Conservation (phyloP, 2,888 invertebrate genomes). For the Apantesis nais region DNA sequence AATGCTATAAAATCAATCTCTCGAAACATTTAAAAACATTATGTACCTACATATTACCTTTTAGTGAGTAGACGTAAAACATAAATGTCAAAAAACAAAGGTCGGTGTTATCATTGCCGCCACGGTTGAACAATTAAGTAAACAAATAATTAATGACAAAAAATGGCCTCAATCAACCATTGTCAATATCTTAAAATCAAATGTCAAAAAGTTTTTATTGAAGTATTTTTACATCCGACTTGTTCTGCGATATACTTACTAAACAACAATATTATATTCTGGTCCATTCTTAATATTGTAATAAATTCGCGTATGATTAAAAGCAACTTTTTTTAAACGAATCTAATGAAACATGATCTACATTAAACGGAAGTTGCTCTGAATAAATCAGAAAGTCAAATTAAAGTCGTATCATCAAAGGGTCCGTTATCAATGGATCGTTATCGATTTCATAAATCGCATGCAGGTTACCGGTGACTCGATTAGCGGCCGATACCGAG, state of each 20-base stretch:
- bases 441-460: conserved; percentile 74
- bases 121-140: conserved; percentile 71
- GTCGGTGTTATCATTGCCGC: conserved; percentile 76
- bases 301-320: conserved; percentile 7
- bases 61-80: conserved; percentile 40
- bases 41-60: background rate
- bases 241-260: background rate
- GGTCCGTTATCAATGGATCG: conserved; percentile 60
- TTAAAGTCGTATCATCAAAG: conserved; percentile 63
- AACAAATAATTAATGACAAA: conserved; percentile 66
- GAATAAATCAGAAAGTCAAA: conserved; percentile 56
- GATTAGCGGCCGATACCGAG: conserved; percentile 73
- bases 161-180: conserved; percentile 75
- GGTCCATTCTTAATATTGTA: background rate
- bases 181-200: conserved; percentile 60
- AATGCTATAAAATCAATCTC: background rate
- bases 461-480: conserved; percentile 71
- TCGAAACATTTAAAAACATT: background rate
- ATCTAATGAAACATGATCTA: conserved; percentile 49
- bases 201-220: conserved; percentile 44
- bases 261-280: conserved; percentile 14
- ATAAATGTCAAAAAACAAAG: conserved; percentile 62
- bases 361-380: conserved; percentile 43
- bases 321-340: background rate
- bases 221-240: conserved; percentile 17